These are phyloP conservation scores for Acanthaster planci DNA, from an alignment of 35 echinoderm and acorn worm species.

Conservation along the genomic window DNA sequence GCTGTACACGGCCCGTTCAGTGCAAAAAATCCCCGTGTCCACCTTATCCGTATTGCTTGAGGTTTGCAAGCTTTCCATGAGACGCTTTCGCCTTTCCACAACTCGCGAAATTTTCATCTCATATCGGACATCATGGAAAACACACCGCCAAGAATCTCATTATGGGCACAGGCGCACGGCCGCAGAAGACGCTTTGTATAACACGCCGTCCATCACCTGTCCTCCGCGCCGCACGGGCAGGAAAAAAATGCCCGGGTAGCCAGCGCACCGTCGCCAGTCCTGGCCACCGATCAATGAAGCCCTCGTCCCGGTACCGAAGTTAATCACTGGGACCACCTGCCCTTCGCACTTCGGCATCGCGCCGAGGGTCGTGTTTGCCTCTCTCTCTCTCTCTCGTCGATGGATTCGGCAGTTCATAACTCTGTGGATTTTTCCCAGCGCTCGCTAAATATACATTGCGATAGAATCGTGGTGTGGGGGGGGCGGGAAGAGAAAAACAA, in stretches of 20 bases:
- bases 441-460: too few species aligned
- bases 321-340: slow-evolving; percentile 25
- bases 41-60: too few species aligned
- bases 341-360: not conserved
- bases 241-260: not conserved
- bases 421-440: slow-evolving; percentile 10
- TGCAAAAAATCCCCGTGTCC: too few species aligned
- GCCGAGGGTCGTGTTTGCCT: too few species aligned
- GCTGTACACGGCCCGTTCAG: too few species aligned
- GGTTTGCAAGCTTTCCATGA: too few species aligned
- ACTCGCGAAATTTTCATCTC: not conserved
- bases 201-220: slow-evolving; percentile 23
- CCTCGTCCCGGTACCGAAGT: slow-evolving; percentile 1
- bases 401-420: not conserved
- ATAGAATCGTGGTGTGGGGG: too few species aligned
- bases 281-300: slow-evolving; percentile 20
- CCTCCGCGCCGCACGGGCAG: not conserved
- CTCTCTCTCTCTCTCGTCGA: not conserved
- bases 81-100: not conserved
- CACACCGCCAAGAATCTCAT: not conserved
- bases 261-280: slow-evolving; percentile 10
- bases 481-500: too few species aligned
- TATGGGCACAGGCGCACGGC: not conserved
- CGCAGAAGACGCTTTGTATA: not conserved
- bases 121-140: not conserved